Conservation (phyloP, 2,888 invertebrate species). For the Thymelicus acteon region DNA sequence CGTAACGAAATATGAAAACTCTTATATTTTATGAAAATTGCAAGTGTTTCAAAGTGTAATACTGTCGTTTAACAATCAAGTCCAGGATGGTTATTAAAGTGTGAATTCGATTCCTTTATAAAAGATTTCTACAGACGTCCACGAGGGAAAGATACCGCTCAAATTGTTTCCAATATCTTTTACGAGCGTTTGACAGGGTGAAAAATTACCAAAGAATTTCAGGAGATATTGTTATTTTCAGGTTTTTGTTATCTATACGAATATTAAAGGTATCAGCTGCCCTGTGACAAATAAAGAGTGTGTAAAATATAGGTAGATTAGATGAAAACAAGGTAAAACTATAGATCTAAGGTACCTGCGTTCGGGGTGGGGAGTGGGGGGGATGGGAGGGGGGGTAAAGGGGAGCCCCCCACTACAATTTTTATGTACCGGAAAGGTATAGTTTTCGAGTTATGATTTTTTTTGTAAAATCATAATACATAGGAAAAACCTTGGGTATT, state of each 20-base stretch:
- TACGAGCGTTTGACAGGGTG: slow-evolving; percentile 77
- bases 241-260: slow-evolving; percentile 54
- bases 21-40: background rate
- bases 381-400: too few relatives aligned
- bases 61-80: background rate
- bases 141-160: slow-evolving; percentile 69
- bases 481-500: too few relatives aligned
- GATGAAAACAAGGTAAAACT: too few relatives aligned
- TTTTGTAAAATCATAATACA: too few relatives aligned
- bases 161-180: slow-evolving; percentile 81
- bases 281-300: slow-evolving; percentile 47
- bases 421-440: too few relatives aligned
- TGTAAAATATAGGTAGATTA: background rate
- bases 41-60: background rate
- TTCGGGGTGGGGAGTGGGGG: too few relatives aligned
- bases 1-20: too few relatives aligned
- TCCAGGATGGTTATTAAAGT: slow-evolving; percentile 14
- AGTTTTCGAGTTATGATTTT: too few relatives aligned
- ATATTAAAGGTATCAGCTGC: slow-evolving; percentile 28
- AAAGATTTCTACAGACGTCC: slow-evolving; percentile 52
- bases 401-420: too few relatives aligned
- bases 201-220: slow-evolving; percentile 69
- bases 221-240: slow-evolving; percentile 66
- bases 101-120: slow-evolving; percentile 27
- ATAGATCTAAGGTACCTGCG: too few relatives aligned